phyloP scores from a whole-genome alignment of 2,797 vertebrate species.

The Esox masquinongy region DNA sequence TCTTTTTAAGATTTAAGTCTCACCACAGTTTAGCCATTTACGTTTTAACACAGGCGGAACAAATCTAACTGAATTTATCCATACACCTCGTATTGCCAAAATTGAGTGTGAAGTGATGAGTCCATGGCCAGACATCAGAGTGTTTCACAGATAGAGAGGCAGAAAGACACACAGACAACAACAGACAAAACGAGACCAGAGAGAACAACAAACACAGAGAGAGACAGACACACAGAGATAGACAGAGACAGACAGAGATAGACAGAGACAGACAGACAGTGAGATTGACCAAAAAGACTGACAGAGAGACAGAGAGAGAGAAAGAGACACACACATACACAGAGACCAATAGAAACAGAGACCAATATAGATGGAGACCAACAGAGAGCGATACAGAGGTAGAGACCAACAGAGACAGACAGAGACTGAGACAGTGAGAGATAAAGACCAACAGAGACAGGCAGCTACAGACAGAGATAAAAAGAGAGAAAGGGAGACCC shows the following conservation, averaged over 20 bases:
- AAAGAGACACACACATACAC: neutral
- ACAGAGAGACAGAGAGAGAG: neutral
- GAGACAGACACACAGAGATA: too few species aligned
- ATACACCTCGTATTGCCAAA: neutral
- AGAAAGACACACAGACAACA: too few species aligned
- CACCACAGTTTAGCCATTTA: neutral
- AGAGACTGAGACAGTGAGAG: too few species aligned
- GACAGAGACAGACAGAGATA: too few species aligned
- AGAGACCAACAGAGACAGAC: neutral
- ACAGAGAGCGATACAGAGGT: neutral
- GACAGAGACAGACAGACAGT: too few species aligned
- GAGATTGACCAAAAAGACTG: too few species aligned
- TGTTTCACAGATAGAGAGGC: too few species aligned
- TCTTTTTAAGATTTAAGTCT: neutral
- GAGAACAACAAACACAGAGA: too few species aligned
- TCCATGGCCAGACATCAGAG: too few species aligned
- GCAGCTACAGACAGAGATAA: neutral
- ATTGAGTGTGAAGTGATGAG: constrained; percentile 1
- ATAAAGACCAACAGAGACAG: neutral
- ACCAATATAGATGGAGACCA: neutral
- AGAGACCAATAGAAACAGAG: neutral
- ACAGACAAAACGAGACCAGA: too few species aligned
- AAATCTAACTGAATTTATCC: neutral
- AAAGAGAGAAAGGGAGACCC: constrained; percentile 51
- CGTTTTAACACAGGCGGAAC: constrained; percentile 2